Percentiles rank a stretch among this genome's conserved stretches.
Evolutionary conservation across 2,888 invertebrate genomes (phyloP).

Genomic region (Gerris lacustris): DNA sequence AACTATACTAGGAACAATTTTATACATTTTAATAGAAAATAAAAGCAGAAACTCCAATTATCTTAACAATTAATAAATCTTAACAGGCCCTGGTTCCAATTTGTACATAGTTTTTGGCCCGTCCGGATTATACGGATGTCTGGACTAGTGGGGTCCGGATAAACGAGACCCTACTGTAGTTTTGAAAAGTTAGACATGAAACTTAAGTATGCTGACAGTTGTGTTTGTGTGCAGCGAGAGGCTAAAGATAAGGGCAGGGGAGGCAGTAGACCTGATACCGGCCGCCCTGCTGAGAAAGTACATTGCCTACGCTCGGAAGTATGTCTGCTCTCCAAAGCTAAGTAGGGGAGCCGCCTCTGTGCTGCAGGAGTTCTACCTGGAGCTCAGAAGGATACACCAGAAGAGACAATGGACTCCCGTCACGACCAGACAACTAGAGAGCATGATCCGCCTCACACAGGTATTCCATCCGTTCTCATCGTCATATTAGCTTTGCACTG

Average conservation of each 20-base stretch:
- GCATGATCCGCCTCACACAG: constrained; percentile 70
- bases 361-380: constrained; percentile 66
- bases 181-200: no score
- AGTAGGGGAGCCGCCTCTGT: constrained; percentile 56
- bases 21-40: no score
- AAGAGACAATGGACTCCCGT: constrained; percentile 60
- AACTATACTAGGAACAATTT: no score
- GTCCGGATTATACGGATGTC: no score
- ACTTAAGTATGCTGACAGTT: no score
- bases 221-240: constrained; percentile 42
- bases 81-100: no score
- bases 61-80: no score
- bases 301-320: constrained; percentile 78
- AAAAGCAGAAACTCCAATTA: no score
- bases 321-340: constrained; percentile 63
- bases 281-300: constrained; percentile 71
- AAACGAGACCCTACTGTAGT: no score
- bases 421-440: constrained; percentile 79
- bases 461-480: constrained; percentile 35
- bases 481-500: not conserved
- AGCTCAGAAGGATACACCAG: constrained; percentile 56
- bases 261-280: constrained; percentile 59
- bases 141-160: no score
- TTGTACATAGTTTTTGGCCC: no score
- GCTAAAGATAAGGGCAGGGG: constrained; percentile 47